phyloP scores from a whole-genome alignment of 2,888 invertebrate genomes.

The Stenodera caucasica region DNA sequence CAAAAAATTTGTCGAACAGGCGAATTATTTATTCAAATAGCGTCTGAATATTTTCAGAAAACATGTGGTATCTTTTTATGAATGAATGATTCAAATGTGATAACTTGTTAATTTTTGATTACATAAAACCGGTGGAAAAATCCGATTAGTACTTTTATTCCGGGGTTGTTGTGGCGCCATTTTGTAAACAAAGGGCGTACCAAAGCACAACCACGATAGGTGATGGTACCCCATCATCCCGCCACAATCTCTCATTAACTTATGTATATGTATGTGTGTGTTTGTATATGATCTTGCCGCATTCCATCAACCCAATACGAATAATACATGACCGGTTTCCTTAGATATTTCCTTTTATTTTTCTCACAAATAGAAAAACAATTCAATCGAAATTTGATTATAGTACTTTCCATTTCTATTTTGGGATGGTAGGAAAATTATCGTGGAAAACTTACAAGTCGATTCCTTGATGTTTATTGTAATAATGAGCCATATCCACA shows the following conservation, averaged over 20 bases:
- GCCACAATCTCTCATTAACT: not conserved
- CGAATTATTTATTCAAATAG: constrained; percentile 7
- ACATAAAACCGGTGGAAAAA: not conserved
- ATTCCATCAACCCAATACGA: constrained; percentile 15
- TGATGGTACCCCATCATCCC: constrained; percentile 4
- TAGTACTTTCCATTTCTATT: too few species aligned
- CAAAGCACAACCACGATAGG: not conserved
- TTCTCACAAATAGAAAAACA: not conserved
- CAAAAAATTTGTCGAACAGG: not conserved
- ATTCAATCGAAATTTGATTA: too few species aligned
- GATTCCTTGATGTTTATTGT: constrained; percentile 35
- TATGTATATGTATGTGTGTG: not conserved
- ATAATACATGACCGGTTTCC: constrained; percentile 25
- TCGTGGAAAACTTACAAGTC: constrained; percentile 41
- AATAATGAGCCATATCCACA: constrained; percentile 51
- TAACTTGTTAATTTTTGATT: too few species aligned
- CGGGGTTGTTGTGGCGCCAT: constrained; percentile 27
- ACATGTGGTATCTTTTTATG: not conserved
- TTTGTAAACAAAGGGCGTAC: constrained; percentile 27
- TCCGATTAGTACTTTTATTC: not conserved
- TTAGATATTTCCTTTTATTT: not conserved
- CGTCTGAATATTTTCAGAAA: not conserved
- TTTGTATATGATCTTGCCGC: not conserved
- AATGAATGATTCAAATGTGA: not conserved
- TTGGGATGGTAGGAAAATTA: not conserved